Base-by-base conservation (phyloP, 2,113 vertebrate genomes). In the Chloropsis hardwickii region DNA sequence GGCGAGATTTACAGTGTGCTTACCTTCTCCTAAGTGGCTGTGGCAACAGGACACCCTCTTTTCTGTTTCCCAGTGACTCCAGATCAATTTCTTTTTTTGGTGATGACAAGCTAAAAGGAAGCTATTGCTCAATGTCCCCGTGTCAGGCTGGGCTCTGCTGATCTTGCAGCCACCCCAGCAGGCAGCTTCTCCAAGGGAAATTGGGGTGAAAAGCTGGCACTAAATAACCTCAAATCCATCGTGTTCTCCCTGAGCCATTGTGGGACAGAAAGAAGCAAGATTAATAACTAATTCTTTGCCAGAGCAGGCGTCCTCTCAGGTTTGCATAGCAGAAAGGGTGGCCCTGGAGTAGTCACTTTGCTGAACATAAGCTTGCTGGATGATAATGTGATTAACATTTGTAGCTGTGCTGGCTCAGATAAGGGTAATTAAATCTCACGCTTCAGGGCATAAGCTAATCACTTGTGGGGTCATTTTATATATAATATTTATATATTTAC, bases 351-450 rank as follows among this genome's bases (percentile, higher is more conserved):
- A 39, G 77, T 70, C 80, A 44, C 94, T 96, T 82, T 95, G 88
- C 82, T 73, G 94, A 96, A 94, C 95, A 87, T 58, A 66, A 92
- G 81, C 95, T 78, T 22, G 24, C 80, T 50, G 91, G 94, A 77
- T 88, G 89, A 87, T 95, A 87, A 95, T 92, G 95, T 95, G 95
- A 97, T 97, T 97, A 96, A 95, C 92, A 83, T 96, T 94, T 91
- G 94, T 95, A 95, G 91, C 94, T 64, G 80, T 37, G 92, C 82
- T 5, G 72, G 73, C 94, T 96, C 88, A 92, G 94, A 97, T 94
- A 94, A 93, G 93, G 91, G 88, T 97, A 96, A 97, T 97, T 96
- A 97, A 95, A 97, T 97, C 86, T 95, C 94, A 95, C 0, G 67
- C 96, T 96, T 90, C 88, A 84, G 84, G 94, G 86, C 80, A 87